Evolutionary conservation across 2,113 vertebrate species (phyloP).

Genomic region (Callopanchax toddi): DNA sequence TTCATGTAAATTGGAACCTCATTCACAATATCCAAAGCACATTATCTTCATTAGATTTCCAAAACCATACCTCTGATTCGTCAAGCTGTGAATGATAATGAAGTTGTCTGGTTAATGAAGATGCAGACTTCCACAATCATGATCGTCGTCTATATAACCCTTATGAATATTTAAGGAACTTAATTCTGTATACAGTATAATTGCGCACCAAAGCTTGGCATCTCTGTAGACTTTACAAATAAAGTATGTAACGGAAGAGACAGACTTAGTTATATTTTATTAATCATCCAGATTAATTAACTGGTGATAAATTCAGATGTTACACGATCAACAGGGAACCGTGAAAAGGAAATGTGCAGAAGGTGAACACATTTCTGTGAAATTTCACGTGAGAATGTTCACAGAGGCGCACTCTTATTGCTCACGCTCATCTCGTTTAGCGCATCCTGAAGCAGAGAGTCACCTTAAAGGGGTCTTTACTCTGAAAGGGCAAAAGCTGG

Average conservation of each 20-base stretch:
- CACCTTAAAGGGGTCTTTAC: conserved; percentile 14
- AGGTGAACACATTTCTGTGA: conserved; percentile 50
- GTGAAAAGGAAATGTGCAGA: conserved; percentile 49
- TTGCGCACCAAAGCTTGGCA: conserved; percentile 70
- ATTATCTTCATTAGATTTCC: conserved; percentile 75
- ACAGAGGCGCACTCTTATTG: conserved; percentile 33
- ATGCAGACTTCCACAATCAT: conserved; percentile 72
- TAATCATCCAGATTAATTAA: conserved; percentile 79
- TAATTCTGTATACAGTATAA: conserved; percentile 75
- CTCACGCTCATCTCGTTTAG: conserved; percentile 19
- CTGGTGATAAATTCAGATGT: conserved; percentile 70
- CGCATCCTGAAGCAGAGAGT: conserved; percentile 8
- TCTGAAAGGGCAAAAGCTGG: not conserved
- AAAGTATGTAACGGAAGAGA: conserved; percentile 70
- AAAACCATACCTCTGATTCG: conserved; percentile 73
- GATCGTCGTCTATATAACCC: conserved; percentile 74
- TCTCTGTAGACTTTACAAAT: conserved; percentile 72
- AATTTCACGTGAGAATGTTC: conserved; percentile 41
- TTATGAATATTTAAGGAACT: conserved; percentile 78
- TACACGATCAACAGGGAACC: conserved; percentile 52
- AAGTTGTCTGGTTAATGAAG: conserved; percentile 76
- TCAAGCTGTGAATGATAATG: conserved; percentile 80
- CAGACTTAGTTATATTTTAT: conserved; percentile 68
- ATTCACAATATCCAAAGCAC: conserved; percentile 73
- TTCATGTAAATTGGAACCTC: conserved; percentile 70